Base-by-base conservation (phyloP, 2,888 invertebrate species). In the Chromoteleia sp. region DNA sequence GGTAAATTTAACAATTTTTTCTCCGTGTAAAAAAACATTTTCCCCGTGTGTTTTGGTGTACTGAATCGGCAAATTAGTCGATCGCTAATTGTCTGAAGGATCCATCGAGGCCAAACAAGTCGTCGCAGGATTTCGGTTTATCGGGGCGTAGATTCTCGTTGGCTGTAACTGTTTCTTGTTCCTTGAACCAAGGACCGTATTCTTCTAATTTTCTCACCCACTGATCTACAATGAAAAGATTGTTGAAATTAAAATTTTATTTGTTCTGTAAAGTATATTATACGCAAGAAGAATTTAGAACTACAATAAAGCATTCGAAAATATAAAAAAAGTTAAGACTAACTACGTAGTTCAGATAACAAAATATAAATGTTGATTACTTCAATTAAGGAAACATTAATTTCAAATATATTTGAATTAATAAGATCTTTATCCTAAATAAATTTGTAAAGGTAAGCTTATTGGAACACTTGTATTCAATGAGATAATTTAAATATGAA, bases 21-120 rank as follows among this genome's bases (percentile, higher is more conserved):
- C 30, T 50, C 19, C 19, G 10, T 33, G 33, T 33, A n/a, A 12
- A 17, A 33, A 33, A 5, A 33, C 7, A 33, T 1, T 33, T 33
- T 10, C 6, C 25, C 6, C 6, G 2, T 25, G 2, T 25, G 2
- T 25, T 25, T 25, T 25, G 2, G 6, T 25, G 2, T 6, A 25
- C n/a, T 39, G 7, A 17, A 43, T 33, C 19, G 10, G 7, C 12
- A 14, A 30, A 29, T 50, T 93, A 97, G 93, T 97, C 97, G 87
- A 97, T 97, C 86, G 95, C 94, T 74, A 97, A 92, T 91, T 97
- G 96, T 87, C 97, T 94, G 93, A 97, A 97, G 54, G 97, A 96
- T 41, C 97, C 97, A 87, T 97, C 97, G 87, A 97, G 94, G n/a
- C 97, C 97, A 87, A 97, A 97, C 2, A 97, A 93, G 88, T 97